A percentile compares a stretch with the other conserved stretches of the same genome.
Conservation (phyloP, 2,888 invertebrate genomes). For the Lepidonotus clava region DNA sequence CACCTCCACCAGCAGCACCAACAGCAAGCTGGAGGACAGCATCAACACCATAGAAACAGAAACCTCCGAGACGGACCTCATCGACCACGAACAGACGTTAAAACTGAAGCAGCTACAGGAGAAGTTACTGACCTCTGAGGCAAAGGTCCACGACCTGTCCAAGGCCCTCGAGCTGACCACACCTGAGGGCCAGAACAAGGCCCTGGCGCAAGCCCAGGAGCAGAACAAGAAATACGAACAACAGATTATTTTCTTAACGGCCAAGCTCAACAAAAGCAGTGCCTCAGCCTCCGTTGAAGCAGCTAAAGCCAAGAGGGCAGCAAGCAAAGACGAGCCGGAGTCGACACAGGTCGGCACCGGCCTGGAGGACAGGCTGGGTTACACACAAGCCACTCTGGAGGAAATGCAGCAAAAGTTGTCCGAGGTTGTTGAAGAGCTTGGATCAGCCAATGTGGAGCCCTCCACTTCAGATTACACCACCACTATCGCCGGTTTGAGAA, state of each 20-base stretch:
- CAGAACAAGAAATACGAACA: constrained; percentile 45
- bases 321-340: background rate
- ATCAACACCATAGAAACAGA: constrained; percentile 5
- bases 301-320: constrained; percentile 11
- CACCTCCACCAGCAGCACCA: constrained; percentile 25
- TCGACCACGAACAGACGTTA: background rate
- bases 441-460: background rate
- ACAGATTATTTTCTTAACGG: constrained; percentile 48
- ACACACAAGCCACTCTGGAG: constrained; percentile 8
- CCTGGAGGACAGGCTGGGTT: background rate
- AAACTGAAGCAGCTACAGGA: constrained; percentile 14
- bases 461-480: background rate
- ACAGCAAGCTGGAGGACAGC: constrained; percentile 10
- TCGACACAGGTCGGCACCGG: background rate
- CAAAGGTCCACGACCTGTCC: constrained; percentile 37
- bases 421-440: constrained; percentile 40
- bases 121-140: background rate
- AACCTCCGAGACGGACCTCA: background rate
- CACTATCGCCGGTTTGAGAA: constrained; percentile 3
- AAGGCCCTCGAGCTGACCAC: constrained; percentile 7
- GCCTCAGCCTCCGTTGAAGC: constrained; percentile 27
- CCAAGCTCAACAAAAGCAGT: constrained; percentile 34
- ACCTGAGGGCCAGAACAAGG: constrained; percentile 17
- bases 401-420: constrained; percentile 49
- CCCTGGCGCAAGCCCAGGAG: constrained; percentile 20